Evolutionary conservation across 92 coral and sea anemone genomes (phyloP), one percentile per base, ranked within the genome.

Genomic region (Epizoanthus rinbou): DNA sequence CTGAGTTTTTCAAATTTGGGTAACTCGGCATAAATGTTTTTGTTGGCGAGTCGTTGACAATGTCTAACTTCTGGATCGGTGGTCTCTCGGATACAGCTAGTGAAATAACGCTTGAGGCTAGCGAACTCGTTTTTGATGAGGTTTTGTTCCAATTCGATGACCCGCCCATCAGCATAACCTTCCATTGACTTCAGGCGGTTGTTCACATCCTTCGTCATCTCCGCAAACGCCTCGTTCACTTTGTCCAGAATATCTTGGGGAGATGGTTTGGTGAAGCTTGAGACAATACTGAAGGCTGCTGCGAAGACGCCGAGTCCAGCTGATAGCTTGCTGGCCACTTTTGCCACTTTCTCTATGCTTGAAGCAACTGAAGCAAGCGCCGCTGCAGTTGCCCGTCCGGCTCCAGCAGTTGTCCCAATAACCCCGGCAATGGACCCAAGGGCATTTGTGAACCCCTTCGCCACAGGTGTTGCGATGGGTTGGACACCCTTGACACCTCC

Each of bases 211-310:
- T 31, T 60, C 1, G 83, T 78, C 8, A 78, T 78, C 28, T 60
- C 14, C 8, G 69, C 83, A 78, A 78, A 78, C 17, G 83, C 83
- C 21, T 22, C 58, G 71, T 78, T 64, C 13, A 78, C 83, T 24
- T 78, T 78, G 18, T 58, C 37, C 37, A 78, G 10, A 39, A 78
- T 78, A 4, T 78, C 83, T 5, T 78, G 37, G 3, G 83, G 83
- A 5, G 83, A 5, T 33, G 83, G 83, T 33, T 60, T 64, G 5
- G 83, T 58, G 25, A 78, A 23, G 16, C 18, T 14, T 10, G 37
- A 17, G 18, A 78, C 71, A 60, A 78, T 19, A 50, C 71, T 45
- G 21, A 78, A 78, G 70, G 83, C 83, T 1, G 83, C 70, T 4
- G 69, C 83, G 33, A 78, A 78, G 13, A 78, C 57, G 3, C 83